Percentiles rank a stretch among this genome's conserved stretches.
Evolutionary conservation across 1,140 invertebrate genomes (phyloP).

Genomic region (Macrostomum lignano): DNA sequence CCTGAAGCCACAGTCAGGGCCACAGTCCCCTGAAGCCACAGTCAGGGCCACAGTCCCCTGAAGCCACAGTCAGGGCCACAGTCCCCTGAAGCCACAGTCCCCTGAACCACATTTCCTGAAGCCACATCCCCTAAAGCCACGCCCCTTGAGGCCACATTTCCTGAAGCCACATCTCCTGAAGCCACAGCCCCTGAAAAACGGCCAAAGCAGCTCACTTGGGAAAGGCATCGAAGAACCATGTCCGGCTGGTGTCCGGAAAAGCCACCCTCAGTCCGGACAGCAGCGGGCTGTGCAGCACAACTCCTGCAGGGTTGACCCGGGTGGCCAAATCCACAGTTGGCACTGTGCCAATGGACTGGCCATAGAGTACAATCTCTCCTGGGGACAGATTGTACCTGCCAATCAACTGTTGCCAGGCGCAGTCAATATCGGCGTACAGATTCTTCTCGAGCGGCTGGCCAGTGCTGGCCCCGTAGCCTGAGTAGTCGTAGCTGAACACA

Average conservation of each 20-base stretch:
- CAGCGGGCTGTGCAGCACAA: conserved; percentile 81
- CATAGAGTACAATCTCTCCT: conserved; percentile 90
- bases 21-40: too few relatives aligned
- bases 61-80: too few relatives aligned
- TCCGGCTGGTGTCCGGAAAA: conserved; percentile 88
- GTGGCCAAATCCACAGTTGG: conserved; percentile 47
- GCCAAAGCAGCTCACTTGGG: conserved; percentile 47
- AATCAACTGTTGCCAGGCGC: conserved; percentile 72
- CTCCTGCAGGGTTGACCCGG: conserved; percentile 63
- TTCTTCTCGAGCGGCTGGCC: conserved; percentile 96
- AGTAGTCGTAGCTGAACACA: conserved; percentile 97
- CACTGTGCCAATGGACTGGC: conserved; percentile 55
- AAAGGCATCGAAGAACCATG: conserved; percentile 98
- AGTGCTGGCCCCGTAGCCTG: conserved; percentile 37
- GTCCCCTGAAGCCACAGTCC: too few relatives aligned
- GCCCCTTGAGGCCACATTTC: too few relatives aligned
- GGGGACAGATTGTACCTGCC: conserved; percentile 65
- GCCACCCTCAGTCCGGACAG: conserved; percentile 93
- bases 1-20: too few relatives aligned
- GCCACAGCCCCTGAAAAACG: too few relatives aligned
- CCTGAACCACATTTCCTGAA: too few relatives aligned
- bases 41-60: too few relatives aligned
- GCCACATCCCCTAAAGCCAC: too few relatives aligned
- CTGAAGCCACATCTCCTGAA: too few relatives aligned
- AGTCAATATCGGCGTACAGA: conserved; percentile 93